Conservation (phyloP, 2,797 vertebrate species). For the Eupleurogrammus muticus region DNA sequence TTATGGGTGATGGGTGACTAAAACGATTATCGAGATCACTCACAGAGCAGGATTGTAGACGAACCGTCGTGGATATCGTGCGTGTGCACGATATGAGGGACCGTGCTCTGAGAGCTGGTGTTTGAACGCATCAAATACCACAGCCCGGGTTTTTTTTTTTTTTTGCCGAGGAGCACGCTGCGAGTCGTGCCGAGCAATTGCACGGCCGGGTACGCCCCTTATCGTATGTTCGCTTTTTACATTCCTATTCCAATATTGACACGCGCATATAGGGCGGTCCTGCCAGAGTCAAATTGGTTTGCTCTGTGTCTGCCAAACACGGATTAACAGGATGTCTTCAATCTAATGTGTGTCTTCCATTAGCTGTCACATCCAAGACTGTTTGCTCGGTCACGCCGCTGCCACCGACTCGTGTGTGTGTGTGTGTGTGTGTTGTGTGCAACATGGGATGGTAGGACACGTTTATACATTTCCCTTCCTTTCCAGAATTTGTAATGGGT, state of each 20-base stretch:
- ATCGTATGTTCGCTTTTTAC: slow-evolving; percentile 37
- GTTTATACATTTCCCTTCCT: neutral
- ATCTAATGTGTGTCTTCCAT: slow-evolving; percentile 29
- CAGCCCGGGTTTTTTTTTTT: slow-evolving; percentile 33
- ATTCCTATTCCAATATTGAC: slow-evolving; percentile 52
- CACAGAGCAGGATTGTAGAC: slow-evolving; percentile 28
- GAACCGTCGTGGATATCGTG: slow-evolving; percentile 22
- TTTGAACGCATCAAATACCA: slow-evolving; percentile 47
- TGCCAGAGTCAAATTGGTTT: slow-evolving; percentile 16
- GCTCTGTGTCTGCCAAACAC: slow-evolving; percentile 24
- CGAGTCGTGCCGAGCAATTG: slow-evolving; percentile 57
- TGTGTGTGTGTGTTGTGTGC: slow-evolving; percentile 7
- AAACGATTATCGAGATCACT: slow-evolving; percentile 21
- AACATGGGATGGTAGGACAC: neutral
- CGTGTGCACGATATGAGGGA: slow-evolving; percentile 7
- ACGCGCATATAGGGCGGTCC: neutral
- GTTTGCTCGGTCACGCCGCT: slow-evolving; percentile 35
- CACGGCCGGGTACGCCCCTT: slow-evolving; percentile 34
- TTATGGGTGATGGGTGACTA: slow-evolving; percentile 21
- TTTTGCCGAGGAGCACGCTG: neutral
- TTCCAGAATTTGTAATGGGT: neutral
- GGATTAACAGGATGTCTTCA: slow-evolving; percentile 39
- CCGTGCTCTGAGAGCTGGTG: slow-evolving; percentile 9
- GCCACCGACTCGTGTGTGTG: neutral
- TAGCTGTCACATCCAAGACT: slow-evolving; percentile 30